These are phyloP conservation scores for Uloborus plumipes DNA, from an alignment of 2,888 invertebrate genomes.

Conservation along the genomic window DNA sequence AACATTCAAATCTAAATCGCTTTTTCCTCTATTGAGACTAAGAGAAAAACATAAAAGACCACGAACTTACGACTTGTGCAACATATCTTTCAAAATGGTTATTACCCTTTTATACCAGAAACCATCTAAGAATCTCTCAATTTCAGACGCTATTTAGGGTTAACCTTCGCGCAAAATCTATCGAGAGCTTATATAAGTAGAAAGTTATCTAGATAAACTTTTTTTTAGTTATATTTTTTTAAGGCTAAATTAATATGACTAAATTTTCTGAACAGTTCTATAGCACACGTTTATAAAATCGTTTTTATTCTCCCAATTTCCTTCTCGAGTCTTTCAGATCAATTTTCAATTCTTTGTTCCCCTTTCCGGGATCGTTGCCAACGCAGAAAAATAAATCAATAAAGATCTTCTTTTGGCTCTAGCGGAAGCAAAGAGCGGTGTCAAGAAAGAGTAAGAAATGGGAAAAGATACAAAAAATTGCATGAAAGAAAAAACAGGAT, in stretches of 20 bases:
- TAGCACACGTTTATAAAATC: background rate
- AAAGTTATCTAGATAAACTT: no score
- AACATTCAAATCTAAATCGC: no score
- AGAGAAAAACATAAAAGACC: no score
- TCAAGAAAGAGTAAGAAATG: background rate
- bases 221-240: background rate
- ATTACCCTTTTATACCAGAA: no score
- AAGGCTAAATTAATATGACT: slow-evolving; percentile 31
- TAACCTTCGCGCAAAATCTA: no score
- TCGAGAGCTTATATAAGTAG: no score
- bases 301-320: slow-evolving; percentile 9
- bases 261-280: background rate
- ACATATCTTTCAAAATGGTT: no score
- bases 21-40: no score
- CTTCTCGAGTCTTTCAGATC: slow-evolving; percentile 5
- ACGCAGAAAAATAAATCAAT: slow-evolving; percentile 29
- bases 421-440: slow-evolving; percentile 12
- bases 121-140: no score
- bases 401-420: background rate
- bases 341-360: background rate
- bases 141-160: no score
- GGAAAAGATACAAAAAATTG: background rate
- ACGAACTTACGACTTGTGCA: no score
- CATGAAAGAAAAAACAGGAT: slow-evolving; percentile 4
- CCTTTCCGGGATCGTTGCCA: slow-evolving; percentile 32